Evolutionary conservation across 2,888 invertebrate genomes (phyloP).

Genomic region (Caenorhabditis afra): DNA sequence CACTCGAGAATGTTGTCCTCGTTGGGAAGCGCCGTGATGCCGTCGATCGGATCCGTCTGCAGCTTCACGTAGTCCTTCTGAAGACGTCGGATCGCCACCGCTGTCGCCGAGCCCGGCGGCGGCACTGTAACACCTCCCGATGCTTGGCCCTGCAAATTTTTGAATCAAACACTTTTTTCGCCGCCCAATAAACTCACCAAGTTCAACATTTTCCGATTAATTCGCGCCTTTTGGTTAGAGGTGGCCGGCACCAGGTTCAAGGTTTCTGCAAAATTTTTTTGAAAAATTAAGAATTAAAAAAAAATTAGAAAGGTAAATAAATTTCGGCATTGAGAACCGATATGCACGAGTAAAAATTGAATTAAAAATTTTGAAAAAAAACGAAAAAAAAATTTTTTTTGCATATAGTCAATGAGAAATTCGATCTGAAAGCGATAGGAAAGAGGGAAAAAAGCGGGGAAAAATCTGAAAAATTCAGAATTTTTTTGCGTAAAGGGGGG

Average conservation of each 20-base stretch:
- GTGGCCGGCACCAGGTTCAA: background rate
- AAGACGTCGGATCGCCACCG: slow-evolving; percentile 88
- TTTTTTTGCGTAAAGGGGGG: background rate
- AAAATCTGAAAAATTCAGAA: background rate
- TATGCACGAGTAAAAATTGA: background rate
- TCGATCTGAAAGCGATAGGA: too few relatives aligned
- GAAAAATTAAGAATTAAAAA: background rate
- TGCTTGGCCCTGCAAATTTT: background rate
- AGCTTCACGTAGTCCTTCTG: slow-evolving; percentile 96
- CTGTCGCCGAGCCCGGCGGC: slow-evolving; percentile 60
- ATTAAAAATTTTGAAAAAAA: background rate
- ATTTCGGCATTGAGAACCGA: background rate
- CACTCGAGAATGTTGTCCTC: slow-evolving; percentile 97
- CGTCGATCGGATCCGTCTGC: slow-evolving; percentile 83
- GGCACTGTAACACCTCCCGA: slow-evolving; percentile 22
- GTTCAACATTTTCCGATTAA: background rate
- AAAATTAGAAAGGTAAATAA: background rate
- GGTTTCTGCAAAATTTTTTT: background rate
- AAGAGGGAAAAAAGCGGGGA: background rate
- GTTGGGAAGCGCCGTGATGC: slow-evolving; percentile 86
- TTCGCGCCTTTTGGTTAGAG: background rate
- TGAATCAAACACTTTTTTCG: too few relatives aligned
- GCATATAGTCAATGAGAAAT: too few relatives aligned
- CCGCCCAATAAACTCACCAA: background rate
- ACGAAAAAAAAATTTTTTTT: background rate